Conservation (phyloP, 23 tunicate species). For the Clavelina lepadiformis region DNA sequence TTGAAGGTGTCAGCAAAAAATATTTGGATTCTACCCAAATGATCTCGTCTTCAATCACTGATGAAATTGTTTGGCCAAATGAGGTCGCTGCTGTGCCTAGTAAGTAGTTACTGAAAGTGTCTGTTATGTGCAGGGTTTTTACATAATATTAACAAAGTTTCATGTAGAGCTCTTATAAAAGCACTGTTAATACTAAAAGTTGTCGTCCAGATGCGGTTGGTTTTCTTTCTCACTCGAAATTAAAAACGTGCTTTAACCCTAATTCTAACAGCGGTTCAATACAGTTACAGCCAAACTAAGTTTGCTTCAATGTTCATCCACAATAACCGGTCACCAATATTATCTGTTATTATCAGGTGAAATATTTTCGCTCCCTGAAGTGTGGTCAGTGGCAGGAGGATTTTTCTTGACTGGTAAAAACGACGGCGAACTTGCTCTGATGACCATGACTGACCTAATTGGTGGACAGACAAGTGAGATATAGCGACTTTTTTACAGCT, state of each 20-base stretch:
- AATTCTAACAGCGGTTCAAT: too few relatives aligned
- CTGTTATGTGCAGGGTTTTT: background rate
- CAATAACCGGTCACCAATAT: too few relatives aligned
- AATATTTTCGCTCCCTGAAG: conserved; percentile 28
- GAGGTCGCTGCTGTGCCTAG: conserved; percentile 69
- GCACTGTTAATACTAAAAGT: too few relatives aligned
- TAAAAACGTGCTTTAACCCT: too few relatives aligned
- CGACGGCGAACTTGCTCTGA: conserved; percentile 58
- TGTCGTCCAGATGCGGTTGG: too few relatives aligned
- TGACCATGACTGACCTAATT: conserved; percentile 51
- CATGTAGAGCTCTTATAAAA: too few relatives aligned
- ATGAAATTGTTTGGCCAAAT: conserved; percentile 71
- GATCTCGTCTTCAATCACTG: conserved; percentile 27
- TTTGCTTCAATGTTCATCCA: too few relatives aligned
- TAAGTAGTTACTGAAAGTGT: conserved; percentile 1
- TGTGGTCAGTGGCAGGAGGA: conserved; percentile 57
- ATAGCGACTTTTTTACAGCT: too few relatives aligned
- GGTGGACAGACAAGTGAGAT: conserved; percentile 21
- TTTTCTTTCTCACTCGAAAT: too few relatives aligned
- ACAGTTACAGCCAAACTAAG: too few relatives aligned
- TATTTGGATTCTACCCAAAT: conserved; percentile 44
- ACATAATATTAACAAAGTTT: background rate
- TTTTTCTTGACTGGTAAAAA: conserved; percentile 78
- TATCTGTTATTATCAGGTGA: too few relatives aligned
- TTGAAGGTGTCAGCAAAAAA: conserved; percentile 49